Conservation (phyloP, 2,113 vertebrate genomes). For the Connochaetes taurinus region DNA sequence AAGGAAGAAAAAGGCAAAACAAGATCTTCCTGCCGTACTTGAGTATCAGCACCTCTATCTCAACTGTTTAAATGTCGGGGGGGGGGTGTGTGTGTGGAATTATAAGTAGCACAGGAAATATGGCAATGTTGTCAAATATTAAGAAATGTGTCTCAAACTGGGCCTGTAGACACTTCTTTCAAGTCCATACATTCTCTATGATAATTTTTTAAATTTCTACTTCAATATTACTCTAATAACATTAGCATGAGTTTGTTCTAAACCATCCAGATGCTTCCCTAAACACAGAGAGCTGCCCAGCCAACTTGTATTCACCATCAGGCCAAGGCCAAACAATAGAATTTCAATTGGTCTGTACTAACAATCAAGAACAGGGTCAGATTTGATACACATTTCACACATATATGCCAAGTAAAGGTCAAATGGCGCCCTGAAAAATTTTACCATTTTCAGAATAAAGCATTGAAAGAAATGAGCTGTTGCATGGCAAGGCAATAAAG, state of each 20-base stretch:
- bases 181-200: neutral
- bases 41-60: neutral
- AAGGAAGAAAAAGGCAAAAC: neutral
- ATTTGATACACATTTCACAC: accelerated
- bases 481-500: neutral
- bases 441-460: neutral
- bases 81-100: neutral
- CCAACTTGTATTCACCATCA: neutral
- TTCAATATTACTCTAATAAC: neutral
- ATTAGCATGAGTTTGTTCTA: neutral
- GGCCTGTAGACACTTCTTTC: neutral
- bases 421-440: neutral
- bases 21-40: neutral
- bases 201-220: neutral
- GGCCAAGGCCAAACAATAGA: neutral
- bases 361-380: neutral
- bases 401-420: neutral
- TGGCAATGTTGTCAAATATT: neutral
- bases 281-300: neutral
- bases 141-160: neutral
- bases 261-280: neutral
- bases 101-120: neutral
- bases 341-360: neutral
- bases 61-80: neutral
- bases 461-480: neutral